Base-by-base conservation (phyloP, 2,888 invertebrate species). In the Tipula unca region DNA sequence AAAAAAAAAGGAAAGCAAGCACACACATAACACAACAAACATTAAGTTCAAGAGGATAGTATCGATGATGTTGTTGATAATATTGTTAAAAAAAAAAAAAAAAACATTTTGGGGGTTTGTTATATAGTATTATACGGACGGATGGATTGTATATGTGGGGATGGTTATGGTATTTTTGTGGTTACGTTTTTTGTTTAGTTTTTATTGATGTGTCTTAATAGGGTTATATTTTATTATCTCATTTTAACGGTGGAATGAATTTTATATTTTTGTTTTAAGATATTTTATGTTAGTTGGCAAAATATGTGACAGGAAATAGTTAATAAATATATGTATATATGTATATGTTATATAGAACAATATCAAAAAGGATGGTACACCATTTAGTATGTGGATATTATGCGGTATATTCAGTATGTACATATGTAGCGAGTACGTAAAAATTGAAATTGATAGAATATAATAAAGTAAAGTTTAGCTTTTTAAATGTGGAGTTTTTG, bases 21-120 rank as follows among this genome's bases (percentile, higher is more conserved):
- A 54, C 54, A 54, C 25, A 69, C 69, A 69, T 69, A 69, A 69
- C 69, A 69, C 69, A 69, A 25, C 69, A 69, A 69, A 69, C 69
- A 69, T 69, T 69, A 69, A 69, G 69, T 69, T 69, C 69, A 69
- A 20, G 69, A 69, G 69, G 69, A 69, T 69, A 69, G 69, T 69
- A 69, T 69, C 69, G 69, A 69, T 69, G 69, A 69, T 69, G 69
- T 69, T 69, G 69, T 69, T 69, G 69, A 69, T 69, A 69, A 69
- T 25, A 69, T 69, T 69, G 69, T 25, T 25, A 69, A 69, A 69
- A 69, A 25, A 69, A 20, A 48, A 32, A 32, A 32, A 25, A 25
- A 25, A 69, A 69, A 69, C 25, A 25, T 69, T 48, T 69, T 8
- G 69, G 69, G 20, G 25, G 69, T 25, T 69, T 69, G 25, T 69